phyloP scores from a whole-genome alignment of 2,797 vertebrate species.

The Eulemur coronatus region DNA sequence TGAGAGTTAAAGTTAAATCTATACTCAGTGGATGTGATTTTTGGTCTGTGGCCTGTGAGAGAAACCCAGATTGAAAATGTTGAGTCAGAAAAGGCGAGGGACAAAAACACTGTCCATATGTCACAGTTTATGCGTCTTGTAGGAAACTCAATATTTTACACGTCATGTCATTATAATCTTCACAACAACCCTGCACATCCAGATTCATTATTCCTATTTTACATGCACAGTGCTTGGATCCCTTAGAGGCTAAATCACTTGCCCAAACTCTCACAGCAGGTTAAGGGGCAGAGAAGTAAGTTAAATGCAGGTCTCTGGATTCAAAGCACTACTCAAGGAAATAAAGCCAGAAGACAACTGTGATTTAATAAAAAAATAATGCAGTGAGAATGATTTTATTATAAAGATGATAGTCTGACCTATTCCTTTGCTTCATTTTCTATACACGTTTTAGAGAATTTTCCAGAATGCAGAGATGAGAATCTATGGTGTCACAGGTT shows the following conservation, averaged over 20 bases:
- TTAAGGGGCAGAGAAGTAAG: neutral
- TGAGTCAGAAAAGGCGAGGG: neutral
- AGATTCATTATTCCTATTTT: neutral
- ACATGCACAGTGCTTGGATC: neutral
- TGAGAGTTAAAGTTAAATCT: neutral
- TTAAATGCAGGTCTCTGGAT: neutral
- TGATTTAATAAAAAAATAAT: neutral
- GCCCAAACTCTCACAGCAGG: neutral
- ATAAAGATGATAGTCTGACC: neutral
- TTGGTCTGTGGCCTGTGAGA: neutral
- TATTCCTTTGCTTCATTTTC: neutral
- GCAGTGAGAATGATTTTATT: neutral
- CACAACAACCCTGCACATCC: too few species aligned
- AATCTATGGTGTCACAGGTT: neutral
- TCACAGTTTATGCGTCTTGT: accelerated
- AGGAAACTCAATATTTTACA: neutral
- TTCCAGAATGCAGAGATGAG: neutral
- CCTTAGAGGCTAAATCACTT: neutral
- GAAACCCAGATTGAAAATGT: neutral
- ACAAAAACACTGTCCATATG: accelerated
- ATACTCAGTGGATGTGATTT: neutral
- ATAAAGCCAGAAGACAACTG: neutral
- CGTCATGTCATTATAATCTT: neutral
- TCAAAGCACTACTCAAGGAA: neutral
- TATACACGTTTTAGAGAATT: neutral